A percentile compares a stretch with the other conserved stretches of the same genome.
Conservation (phyloP, 2,797 vertebrate genomes). For the Acrossocheilus wenchowensis region DNA sequence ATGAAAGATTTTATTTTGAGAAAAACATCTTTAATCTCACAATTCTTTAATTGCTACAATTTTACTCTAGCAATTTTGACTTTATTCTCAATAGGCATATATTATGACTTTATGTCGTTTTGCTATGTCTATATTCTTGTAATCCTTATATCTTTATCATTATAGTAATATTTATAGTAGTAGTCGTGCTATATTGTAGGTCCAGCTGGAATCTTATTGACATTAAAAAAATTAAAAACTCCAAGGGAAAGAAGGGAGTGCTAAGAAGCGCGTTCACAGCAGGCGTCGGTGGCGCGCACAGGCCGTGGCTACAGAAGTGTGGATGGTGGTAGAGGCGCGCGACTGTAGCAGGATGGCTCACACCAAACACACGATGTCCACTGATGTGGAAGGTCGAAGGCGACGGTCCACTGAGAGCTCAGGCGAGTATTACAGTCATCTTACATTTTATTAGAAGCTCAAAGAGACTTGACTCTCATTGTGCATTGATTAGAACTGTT, state of each 20-base stretch:
- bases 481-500: neutral
- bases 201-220: neutral
- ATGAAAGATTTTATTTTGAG: neutral
- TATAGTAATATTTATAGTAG: neutral
- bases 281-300: constrained; percentile 21
- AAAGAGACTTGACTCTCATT: neutral
- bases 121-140: neutral
- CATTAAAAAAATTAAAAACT: neutral
- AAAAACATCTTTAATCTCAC: neutral
- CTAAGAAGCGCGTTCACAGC: neutral
- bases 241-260: neutral
- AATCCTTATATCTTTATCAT: neutral
- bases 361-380: constrained; percentile 56
- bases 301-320: constrained; percentile 12
- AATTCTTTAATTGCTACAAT: neutral
- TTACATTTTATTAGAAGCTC: neutral
- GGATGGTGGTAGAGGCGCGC: neutral
- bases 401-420: constrained; percentile 70
- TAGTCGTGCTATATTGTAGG: neutral
- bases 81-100: neutral
- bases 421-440: constrained; percentile 65
- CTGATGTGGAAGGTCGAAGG: constrained; percentile 68
- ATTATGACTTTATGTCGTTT: neutral
- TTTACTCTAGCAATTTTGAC: neutral
- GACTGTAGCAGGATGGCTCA: constrained; percentile 59